phyloP scores from a whole-genome alignment of 2,888 invertebrate genomes.

The Trichacis sp. region DNA sequence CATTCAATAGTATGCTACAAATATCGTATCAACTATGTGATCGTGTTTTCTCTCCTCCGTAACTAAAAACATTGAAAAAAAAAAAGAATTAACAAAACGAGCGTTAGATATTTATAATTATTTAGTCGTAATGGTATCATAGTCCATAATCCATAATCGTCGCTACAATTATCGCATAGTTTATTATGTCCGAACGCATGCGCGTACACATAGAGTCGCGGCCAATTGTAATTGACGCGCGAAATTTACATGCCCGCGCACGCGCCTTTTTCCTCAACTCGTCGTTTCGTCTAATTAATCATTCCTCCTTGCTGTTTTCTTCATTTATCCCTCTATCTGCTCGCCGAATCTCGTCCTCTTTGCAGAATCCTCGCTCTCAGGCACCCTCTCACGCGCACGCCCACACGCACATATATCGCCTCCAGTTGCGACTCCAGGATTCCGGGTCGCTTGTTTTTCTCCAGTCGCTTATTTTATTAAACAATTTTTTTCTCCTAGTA shows the following conservation, averaged over 20 bases:
- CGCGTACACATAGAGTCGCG: neutral
- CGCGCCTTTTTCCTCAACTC: neutral
- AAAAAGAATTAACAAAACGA: conserved; percentile 50
- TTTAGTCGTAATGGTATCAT: conserved; percentile 57
- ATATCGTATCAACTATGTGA: conserved; percentile 56
- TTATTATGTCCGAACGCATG: conserved; percentile 37
- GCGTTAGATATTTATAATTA: conserved; percentile 54
- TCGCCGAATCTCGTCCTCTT: neutral
- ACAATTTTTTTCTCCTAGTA: conserved; percentile 60
- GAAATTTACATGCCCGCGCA: conserved; percentile 12
- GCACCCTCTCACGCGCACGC: conserved; percentile 36
- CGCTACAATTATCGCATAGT: conserved; percentile 59
- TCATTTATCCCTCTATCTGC: conserved; percentile 19
- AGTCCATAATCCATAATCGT: conserved; percentile 71
- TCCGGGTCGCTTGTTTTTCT: conserved; percentile 14
- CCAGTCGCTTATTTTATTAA: conserved; percentile 50
- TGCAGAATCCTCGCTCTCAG: conserved; percentile 25
- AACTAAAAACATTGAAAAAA: conserved; percentile 57
- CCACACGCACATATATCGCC: conserved; percentile 13
- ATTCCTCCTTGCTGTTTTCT: too few relatives aligned
- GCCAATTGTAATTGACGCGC: neutral
- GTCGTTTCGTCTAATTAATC: conserved; percentile 6
- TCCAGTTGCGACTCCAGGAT: conserved; percentile 17
- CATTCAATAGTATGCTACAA: conserved; percentile 66
- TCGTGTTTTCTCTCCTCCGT: conserved; percentile 22